A percentile compares a stretch with the other conserved stretches of the same genome.
Conservation (phyloP, 37 sponge, comb jelly and placozoan genomes). For the Mnemiopsis leidyi region DNA sequence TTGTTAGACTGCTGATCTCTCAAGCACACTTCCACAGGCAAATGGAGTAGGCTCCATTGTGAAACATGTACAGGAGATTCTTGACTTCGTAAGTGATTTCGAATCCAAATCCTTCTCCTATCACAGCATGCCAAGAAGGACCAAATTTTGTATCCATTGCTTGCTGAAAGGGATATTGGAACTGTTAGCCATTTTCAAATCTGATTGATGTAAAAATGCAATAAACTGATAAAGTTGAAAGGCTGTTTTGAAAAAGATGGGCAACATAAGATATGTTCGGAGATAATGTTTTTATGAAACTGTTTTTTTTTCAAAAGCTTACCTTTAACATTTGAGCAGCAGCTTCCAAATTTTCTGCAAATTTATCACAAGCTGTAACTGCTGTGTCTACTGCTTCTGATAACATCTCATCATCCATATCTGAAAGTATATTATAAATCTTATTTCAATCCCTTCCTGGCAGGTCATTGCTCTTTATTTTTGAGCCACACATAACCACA, state of each 20-base stretch:
- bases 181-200: too few species aligned
- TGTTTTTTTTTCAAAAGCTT: not conserved
- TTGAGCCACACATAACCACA: too few species aligned
- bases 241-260: too few species aligned
- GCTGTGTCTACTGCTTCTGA: conserved; percentile 97
- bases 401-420: conserved; percentile 98
- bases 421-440: too few species aligned
- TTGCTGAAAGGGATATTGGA: conserved; percentile 74
- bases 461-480: too few species aligned
- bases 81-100: conserved; percentile 92
- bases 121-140: conserved; percentile 94
- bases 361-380: conserved; percentile 98
- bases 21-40: conserved; percentile 93
- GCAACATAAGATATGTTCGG: too few species aligned
- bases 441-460: too few species aligned
- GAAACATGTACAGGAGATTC: conserved; percentile 95
- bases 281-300: too few species aligned
- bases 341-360: conserved; percentile 82
- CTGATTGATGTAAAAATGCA: too few species aligned
- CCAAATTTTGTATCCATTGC: conserved; percentile 99
- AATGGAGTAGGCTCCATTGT: conserved; percentile 86
- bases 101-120: conserved; percentile 94
- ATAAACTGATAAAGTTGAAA: too few species aligned
- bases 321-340: conserved; percentile 63
- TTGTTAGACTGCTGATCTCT: too few species aligned